Percentiles rank a stretch among this genome's conserved stretches.
Conservation (phyloP, 1,140 invertebrate genomes). For the Heliconius hewitsoni region DNA sequence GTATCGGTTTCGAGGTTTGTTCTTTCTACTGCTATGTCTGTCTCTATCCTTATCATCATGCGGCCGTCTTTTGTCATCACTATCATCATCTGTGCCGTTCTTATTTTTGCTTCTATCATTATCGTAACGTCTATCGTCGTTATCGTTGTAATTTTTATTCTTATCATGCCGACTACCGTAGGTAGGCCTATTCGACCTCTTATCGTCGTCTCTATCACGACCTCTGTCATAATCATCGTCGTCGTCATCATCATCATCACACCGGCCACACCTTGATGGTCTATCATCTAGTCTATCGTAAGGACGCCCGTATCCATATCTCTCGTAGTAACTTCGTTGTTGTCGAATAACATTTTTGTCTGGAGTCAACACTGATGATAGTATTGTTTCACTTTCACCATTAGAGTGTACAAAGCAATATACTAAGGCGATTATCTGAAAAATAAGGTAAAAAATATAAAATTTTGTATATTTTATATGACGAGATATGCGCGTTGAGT, state of each 20-base stretch:
- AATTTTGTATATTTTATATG: not conserved
- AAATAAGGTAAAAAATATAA: slow-evolving; percentile 3
- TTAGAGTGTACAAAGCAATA: slow-evolving; percentile 37
- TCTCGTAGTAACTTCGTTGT: slow-evolving; percentile 68
- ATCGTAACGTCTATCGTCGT: slow-evolving; percentile 57
- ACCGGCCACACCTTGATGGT: slow-evolving; percentile 63
- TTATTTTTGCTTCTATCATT: slow-evolving; percentile 54
- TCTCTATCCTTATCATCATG: slow-evolving; percentile 59
- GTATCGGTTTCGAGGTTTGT: slow-evolving; percentile 65
- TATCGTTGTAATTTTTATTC: slow-evolving; percentile 58
- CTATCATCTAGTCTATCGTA: slow-evolving; percentile 55
- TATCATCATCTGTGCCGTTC: slow-evolving; percentile 61
- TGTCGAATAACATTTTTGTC: slow-evolving; percentile 50
- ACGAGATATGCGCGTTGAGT: not conserved
- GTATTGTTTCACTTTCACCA: slow-evolving; percentile 54
- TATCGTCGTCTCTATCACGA: slow-evolving; percentile 59
- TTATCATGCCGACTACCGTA: slow-evolving; percentile 54
- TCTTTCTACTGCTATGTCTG: slow-evolving; percentile 51
- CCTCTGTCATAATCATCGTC: slow-evolving; percentile 60
- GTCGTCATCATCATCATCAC: slow-evolving; percentile 52
- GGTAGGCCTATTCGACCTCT: slow-evolving; percentile 55
- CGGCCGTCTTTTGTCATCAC: slow-evolving; percentile 52
- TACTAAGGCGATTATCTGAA: slow-evolving; percentile 40
- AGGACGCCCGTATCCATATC: slow-evolving; percentile 54
- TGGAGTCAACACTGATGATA: slow-evolving; percentile 61